Percentiles rank a stretch among this genome's conserved stretches.
Evolutionary conservation across 1,140 invertebrate species (phyloP).

Genomic region (Hylyphantes graminicola): DNA sequence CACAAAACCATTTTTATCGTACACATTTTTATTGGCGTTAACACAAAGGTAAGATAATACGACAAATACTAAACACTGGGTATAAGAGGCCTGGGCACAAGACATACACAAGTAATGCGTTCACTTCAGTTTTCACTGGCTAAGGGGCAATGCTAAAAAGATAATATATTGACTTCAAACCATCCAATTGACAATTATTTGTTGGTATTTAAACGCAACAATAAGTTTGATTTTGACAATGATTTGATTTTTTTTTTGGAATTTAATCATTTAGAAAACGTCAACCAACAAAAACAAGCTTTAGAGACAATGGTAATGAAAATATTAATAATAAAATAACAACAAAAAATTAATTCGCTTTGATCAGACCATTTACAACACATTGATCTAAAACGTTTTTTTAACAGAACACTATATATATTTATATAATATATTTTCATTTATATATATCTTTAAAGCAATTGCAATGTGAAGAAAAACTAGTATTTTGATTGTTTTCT

Average conservation of each 20-base stretch:
- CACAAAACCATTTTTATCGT: slow-evolving; percentile 22
- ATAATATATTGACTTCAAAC: slow-evolving; percentile 56
- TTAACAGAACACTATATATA: slow-evolving; percentile 59
- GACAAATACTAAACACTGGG: slow-evolving; percentile 60
- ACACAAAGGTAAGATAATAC: slow-evolving; percentile 60
- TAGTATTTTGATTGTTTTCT: slow-evolving; percentile 59
- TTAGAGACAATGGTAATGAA: slow-evolving; percentile 30
- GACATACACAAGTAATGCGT: slow-evolving; percentile 57
- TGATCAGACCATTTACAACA: slow-evolving; percentile 53
- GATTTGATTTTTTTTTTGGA: slow-evolving; percentile 53
- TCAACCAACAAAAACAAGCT: slow-evolving; percentile 53
- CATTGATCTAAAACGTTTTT: slow-evolving; percentile 54
- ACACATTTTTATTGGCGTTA: slow-evolving; percentile 60
- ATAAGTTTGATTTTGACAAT: slow-evolving; percentile 47
- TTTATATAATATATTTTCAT: slow-evolving; percentile 59
- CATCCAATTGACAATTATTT: slow-evolving; percentile 56
- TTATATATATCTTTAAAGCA: slow-evolving; percentile 60
- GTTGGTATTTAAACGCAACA: slow-evolving; percentile 49
- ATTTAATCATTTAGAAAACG: slow-evolving; percentile 54
- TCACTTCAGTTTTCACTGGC: slow-evolving; percentile 56
- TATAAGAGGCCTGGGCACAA: slow-evolving; percentile 58
- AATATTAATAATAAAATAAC: slow-evolving; percentile 46
- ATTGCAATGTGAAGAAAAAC: slow-evolving; percentile 60
- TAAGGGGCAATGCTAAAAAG: slow-evolving; percentile 57
- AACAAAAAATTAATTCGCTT: slow-evolving; percentile 33